Evolutionary conservation across 2,797 vertebrate genomes (phyloP).

Genomic region (Leontopithecus rosalia): DNA sequence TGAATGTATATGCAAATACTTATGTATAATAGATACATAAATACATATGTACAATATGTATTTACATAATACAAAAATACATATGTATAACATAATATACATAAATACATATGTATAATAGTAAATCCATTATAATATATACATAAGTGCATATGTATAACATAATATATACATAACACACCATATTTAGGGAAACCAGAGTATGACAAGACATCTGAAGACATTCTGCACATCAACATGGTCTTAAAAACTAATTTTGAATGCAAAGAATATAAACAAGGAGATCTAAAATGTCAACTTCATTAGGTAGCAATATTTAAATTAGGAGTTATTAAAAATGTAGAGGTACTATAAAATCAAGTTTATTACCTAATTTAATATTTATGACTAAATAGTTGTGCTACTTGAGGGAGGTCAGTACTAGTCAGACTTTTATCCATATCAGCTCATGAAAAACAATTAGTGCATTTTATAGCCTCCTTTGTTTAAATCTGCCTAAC

Average conservation of each 20-base stretch:
- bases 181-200: not conserved
- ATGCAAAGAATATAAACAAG: not conserved
- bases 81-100: not conserved
- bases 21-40: not conserved
- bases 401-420: not conserved
- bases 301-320: not conserved
- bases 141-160: not conserved
- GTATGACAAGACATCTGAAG: not conserved
- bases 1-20: not conserved
- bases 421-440: not conserved
- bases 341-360: not conserved
- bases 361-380: not conserved
- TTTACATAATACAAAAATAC: not conserved
- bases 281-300: not conserved
- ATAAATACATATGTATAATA: not conserved
- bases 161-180: not conserved
- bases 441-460: not conserved
- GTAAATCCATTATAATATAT: not conserved
- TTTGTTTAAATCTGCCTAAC: not conserved
- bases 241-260: conserved; percentile 13
- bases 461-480: not conserved
- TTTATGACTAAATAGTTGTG: not conserved
- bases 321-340: not conserved
- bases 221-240: not conserved
- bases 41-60: not conserved